Conservation (phyloP, 2,888 invertebrate species). For the Ormia ochracea region DNA sequence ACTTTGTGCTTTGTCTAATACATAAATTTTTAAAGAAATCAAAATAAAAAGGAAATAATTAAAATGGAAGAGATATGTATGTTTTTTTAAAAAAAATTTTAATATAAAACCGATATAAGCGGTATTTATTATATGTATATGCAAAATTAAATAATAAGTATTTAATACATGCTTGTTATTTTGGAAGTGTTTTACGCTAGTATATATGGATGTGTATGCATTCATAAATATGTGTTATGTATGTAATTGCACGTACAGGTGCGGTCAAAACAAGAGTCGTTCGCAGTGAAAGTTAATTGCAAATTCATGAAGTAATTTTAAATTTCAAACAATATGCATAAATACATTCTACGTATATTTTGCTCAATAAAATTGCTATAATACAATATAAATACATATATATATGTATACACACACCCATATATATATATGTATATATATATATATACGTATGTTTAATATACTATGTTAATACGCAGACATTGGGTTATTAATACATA, state of each 20-base stretch:
- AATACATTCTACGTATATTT: no score
- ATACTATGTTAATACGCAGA: no score
- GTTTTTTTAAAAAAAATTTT: conserved; percentile 14
- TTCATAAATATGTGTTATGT: background rate
- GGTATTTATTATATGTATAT: background rate
- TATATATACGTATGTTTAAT: background rate
- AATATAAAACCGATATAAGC: conserved; percentile 10
- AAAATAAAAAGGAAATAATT: conserved; percentile 11
- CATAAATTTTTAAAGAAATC: conserved; percentile 48
- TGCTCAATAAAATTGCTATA: background rate
- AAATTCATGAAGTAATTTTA: conserved; percentile 15
- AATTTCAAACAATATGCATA: background rate
- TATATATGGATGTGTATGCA: conserved; percentile 5
- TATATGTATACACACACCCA: background rate
- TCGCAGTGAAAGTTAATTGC: conserved; percentile 49
- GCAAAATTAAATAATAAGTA: background rate
- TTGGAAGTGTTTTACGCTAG: background rate
- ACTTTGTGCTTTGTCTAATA: conserved; percentile 48
- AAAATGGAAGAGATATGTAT: conserved; percentile 44
- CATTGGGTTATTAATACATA: no score
- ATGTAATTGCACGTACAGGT: conserved; percentile 46
- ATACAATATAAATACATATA: background rate
- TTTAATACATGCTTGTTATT: conserved; percentile 38
- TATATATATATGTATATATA: background rate
- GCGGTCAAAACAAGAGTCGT: conserved; percentile 60